Evolutionary conservation across 2,888 invertebrate species (phyloP).

Genomic region (Lasioglossum pauxillum): DNA sequence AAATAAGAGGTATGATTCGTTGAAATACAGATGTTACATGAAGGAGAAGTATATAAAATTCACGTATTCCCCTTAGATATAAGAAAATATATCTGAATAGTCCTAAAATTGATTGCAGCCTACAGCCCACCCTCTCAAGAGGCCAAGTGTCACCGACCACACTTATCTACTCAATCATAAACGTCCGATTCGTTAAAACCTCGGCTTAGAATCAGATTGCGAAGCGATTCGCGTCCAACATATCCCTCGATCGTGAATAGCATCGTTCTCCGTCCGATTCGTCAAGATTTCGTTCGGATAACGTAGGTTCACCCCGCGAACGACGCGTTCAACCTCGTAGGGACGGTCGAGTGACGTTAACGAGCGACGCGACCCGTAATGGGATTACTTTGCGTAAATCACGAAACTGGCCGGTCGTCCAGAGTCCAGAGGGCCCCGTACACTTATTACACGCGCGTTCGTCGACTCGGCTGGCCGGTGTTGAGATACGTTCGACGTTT

Average conservation of each 20-base stretch:
- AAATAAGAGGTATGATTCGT: too few species aligned
- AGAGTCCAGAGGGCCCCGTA: constrained; percentile 35
- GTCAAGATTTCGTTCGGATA: constrained; percentile 37
- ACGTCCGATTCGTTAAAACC: not conserved
- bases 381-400: constrained; percentile 79
- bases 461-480: constrained; percentile 52
- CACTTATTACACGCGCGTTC: constrained; percentile 66
- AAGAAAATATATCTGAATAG: not conserved
- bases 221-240: not conserved
- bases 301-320: constrained; percentile 35
- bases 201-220: not conserved
- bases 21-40: too few species aligned
- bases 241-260: not conserved
- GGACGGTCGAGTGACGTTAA: constrained; percentile 68
- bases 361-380: constrained; percentile 75
- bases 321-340: constrained; percentile 28
- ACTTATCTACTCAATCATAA: not conserved
- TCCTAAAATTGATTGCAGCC: not conserved
- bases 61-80: not conserved
- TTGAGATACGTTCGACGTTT: constrained; percentile 77
- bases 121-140: not conserved
- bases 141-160: not conserved
- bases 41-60: not conserved
- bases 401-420: constrained; percentile 63
- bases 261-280: constrained; percentile 2